These are phyloP conservation scores for Mus pahari DNA, from an alignment of 2,113 vertebrate genomes.

Conservation along the genomic window DNA sequence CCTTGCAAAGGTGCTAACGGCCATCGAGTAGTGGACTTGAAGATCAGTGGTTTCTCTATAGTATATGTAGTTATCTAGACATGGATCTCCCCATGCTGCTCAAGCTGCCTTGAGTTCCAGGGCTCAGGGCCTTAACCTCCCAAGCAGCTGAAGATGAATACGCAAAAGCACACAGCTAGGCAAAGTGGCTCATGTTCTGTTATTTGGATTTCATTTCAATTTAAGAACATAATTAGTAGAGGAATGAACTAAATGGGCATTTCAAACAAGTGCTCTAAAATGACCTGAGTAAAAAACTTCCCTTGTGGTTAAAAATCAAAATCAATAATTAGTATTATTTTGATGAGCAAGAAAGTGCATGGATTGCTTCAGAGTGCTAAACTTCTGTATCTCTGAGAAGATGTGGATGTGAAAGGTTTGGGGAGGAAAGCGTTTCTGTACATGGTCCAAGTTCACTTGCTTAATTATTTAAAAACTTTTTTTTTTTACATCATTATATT, in stretches of 20 bases:
- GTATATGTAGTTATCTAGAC: background rate
- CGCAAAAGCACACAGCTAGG: background rate
- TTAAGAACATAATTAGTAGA: background rate
- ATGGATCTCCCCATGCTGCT: background rate
- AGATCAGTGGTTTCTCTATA: background rate
- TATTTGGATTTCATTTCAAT: constrained; percentile 18
- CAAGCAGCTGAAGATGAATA: background rate
- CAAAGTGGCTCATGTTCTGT: background rate
- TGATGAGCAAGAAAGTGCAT: background rate
- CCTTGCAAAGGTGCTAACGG: background rate
- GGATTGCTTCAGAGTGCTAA: background rate
- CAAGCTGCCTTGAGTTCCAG: background rate
- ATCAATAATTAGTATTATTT: background rate
- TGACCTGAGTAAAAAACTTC: background rate
- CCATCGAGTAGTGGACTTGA: background rate
- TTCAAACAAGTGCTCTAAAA: background rate
- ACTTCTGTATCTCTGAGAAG: background rate
- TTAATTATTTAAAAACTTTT: constrained; percentile 3
- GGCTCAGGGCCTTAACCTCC: background rate
- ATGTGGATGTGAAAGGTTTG: background rate
- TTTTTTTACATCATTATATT: background rate
- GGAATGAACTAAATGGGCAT: background rate
- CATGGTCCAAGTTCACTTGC: background rate
- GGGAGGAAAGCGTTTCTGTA: background rate
- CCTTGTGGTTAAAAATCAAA: background rate